These are phyloP conservation scores for Willowsia nigromaculata DNA, from an alignment of 2,888 invertebrate species.

Conservation along the genomic window DNA sequence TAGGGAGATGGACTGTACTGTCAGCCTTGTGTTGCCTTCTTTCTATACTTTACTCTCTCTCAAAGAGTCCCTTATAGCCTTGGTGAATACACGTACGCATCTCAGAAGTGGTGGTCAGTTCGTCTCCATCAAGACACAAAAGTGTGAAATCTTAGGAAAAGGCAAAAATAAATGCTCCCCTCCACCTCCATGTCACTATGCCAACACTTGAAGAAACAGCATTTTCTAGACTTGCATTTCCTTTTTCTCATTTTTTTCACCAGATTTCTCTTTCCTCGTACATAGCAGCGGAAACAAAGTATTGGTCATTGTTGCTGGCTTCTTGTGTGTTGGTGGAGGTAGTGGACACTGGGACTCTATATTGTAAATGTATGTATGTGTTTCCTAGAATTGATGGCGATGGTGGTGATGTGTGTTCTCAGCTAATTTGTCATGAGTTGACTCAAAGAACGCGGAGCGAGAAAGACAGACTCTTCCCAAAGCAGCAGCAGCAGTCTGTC, in stretches of 20 bases:
- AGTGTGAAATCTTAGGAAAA: too few species aligned
- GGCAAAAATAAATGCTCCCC: not conserved
- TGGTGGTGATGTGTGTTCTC: slow-evolving; percentile 60
- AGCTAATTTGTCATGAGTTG: slow-evolving; percentile 69
- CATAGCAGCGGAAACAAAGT: too few species aligned
- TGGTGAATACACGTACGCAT: too few species aligned
- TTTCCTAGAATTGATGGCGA: slow-evolving; percentile 25
- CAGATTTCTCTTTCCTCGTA: too few species aligned
- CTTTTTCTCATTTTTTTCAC: too few species aligned
- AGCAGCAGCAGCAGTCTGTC: not conserved
- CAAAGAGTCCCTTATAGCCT: too few species aligned
- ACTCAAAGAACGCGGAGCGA: not conserved
- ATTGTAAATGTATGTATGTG: not conserved
- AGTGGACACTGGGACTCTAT: not conserved
- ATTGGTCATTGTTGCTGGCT: too few species aligned
- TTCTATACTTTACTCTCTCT: not conserved
- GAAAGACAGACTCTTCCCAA: not conserved
- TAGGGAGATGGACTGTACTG: not conserved
- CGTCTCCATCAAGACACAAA: too few species aligned
- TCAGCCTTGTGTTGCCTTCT: not conserved
- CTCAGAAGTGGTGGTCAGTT: too few species aligned
- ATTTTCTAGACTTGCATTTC: too few species aligned
- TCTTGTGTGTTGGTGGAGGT: not conserved
- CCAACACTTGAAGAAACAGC: too few species aligned
- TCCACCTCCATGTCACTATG: not conserved